Evolutionary conservation across 2,113 vertebrate species (phyloP), one percentile per base, ranked within the genome.

Genomic region (Gopherus evgoodei): DNA sequence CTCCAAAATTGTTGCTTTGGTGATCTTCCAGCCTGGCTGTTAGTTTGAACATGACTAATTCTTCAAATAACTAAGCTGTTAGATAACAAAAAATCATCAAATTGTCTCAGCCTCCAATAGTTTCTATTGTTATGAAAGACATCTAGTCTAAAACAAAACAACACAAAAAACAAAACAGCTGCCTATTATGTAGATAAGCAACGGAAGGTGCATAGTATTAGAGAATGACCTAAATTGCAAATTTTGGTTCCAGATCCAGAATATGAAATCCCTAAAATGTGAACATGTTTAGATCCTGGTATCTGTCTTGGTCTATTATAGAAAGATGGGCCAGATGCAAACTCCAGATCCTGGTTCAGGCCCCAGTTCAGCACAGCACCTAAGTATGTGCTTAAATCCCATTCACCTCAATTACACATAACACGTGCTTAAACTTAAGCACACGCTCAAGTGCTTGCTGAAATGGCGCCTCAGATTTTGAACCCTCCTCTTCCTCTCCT

Each of bases 21-120:
- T 96, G 97, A 84, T 96, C 97, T 96, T 93, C 85, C 94, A 91
- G 83, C 93, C 62, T 81, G 88, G 92, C 96, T 97, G 96, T 96
- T 97, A 94, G 97, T 97, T 95, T 96, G 89, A 97, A 97, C 90
- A 95, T 97, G 97, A 97, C 93, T 97, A 97, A 96, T 98, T 97
- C 95, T 94, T 78, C 6, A 47, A 95, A 47, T 98, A 95, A 96
- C 96, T 96, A 97, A 98, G 92, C 93, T 96, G 76, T 94, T 96
- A 95, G 95, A 87, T 97, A 97, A 97, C 94, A 94, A 94, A 86
- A 97, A 96, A 93, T 88, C 94, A 95, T 96, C 96, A 90, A 96
- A 62, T 89, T 95, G 78, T 81, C 89, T 95, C 11, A 0, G 65
- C 84, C 89, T 95, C 84, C 93, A 86, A 92, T 88, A 97, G 93